These are phyloP conservation scores for Pteropus rufus DNA, from an alignment of 2,797 vertebrate genomes.

Conservation along the genomic window DNA sequence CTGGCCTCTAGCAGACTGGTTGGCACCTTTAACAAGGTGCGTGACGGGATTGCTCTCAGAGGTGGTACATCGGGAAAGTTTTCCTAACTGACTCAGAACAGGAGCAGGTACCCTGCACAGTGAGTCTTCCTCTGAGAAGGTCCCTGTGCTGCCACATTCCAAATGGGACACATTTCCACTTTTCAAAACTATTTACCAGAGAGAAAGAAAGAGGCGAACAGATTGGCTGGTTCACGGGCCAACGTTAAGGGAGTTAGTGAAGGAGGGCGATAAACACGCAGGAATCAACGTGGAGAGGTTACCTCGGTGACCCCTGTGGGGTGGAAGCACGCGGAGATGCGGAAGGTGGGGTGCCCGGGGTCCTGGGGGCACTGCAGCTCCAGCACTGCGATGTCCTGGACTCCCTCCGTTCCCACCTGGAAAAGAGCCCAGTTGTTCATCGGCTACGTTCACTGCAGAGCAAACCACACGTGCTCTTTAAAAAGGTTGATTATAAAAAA, in stretches of 20 bases:
- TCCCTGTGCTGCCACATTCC: not conserved
- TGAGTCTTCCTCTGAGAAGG: not conserved
- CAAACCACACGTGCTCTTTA: not conserved
- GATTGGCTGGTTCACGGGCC: not conserved
- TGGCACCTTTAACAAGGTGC: not conserved
- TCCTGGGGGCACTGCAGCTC: constrained; percentile 86
- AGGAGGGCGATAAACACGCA: not conserved
- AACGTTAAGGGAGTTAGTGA: not conserved
- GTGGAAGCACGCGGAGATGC: constrained; percentile 76
- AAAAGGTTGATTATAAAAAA: not conserved
- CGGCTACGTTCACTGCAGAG: not conserved
- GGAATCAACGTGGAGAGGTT: not conserved
- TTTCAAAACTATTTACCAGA: not conserved
- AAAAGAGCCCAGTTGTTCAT: not conserved
- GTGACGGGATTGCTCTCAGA: not conserved
- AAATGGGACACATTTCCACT: not conserved
- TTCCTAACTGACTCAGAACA: not conserved
- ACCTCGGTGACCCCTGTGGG: constrained; percentile 56
- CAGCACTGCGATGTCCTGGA: constrained; percentile 78
- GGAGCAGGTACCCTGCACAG: not conserved
- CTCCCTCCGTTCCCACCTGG: constrained; percentile 17
- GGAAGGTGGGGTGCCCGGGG: constrained; percentile 73
- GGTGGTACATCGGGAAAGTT: not conserved
- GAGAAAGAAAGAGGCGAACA: not conserved
- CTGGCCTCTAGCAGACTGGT: not conserved